Base-by-base conservation (phyloP, 2,888 invertebrate genomes). In the Chrysopilus asiliformis region DNA sequence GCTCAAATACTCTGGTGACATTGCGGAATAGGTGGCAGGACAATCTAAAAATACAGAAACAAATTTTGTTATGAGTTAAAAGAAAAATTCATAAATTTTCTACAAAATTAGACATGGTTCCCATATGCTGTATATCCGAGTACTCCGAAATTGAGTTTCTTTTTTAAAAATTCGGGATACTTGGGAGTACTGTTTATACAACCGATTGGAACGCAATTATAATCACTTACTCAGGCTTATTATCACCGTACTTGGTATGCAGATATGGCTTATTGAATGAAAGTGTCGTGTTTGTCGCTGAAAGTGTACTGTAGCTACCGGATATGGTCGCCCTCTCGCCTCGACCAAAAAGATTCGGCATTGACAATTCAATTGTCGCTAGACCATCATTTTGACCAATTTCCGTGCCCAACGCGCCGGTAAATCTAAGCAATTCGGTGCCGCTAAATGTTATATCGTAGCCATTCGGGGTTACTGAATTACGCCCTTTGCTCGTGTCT, bases 361-460 rank as follows among this genome's bases (percentile, higher is more conserved):
- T 66, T 48, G 76, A 72, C 35, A 83, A 65, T 34, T 83, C 73
- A 54, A 57, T 49, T 39, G 55, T 53, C 19, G 93, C 57, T 15
- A 85, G 82, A 2, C 89, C 93, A 56, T 94, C 91, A 57, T 93
- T 91, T 55, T 90, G 86, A 16, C 89, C 90, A 41, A 93, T 79
- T 46, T 82, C 75, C 0, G 91, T 90, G 52, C 80, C 85, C 24
- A 91, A 71, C 1, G 84, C 83, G 13, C 91, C 94, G 36, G 79
- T 76, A 15, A 91, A 57, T n/a, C 85, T 67, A 12, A 79, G 78
- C 46, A 80, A 57, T 63, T 97, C 95, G 36, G 73, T 71, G 26
- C 93, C 93, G 46, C 78, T 76, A 55, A 91, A 91, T 14, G 86
- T 57, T 2, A 82, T 79, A 68, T 89, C 84, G 34, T 85, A 72